A percentile compares a stretch with the other conserved stretches of the same genome.
phyloP scores from a whole-genome alignment of 2,888 invertebrate species.

The Orthosia gothica region DNA sequence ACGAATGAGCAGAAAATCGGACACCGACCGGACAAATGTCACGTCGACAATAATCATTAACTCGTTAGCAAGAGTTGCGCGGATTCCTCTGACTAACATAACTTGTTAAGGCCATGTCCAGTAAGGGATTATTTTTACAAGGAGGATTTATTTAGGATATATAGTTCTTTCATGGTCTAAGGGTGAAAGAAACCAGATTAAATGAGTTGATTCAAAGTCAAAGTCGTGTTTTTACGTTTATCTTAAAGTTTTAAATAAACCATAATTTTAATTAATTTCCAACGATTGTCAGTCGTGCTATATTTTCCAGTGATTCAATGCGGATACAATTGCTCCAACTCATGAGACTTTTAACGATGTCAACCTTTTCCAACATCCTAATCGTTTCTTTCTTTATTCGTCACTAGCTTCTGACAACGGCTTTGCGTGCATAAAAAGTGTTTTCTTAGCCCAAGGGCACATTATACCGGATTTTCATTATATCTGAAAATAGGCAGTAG shows the following conservation, averaged over 20 bases:
- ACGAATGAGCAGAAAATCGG: too few relatives aligned
- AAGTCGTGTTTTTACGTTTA: too few relatives aligned
- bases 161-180: neutral
- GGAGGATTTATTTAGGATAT: neutral
- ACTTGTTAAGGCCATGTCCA: conserved; percentile 34
- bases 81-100: conserved; percentile 13
- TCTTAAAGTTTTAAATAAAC: neutral
- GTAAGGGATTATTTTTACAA: neutral
- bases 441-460: too few relatives aligned
- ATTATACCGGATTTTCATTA: too few relatives aligned
- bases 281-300: neutral
- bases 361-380: too few relatives aligned
- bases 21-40: conserved; percentile 47
- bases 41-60: conserved; percentile 47
- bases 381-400: neutral
- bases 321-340: neutral
- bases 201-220: neutral
- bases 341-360: too few relatives aligned
- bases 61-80: conserved; percentile 45
- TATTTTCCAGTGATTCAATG: neutral
- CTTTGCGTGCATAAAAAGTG: too few relatives aligned
- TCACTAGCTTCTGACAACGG: too few relatives aligned
- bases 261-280: neutral
- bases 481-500: too few relatives aligned
- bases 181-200: neutral